Evolutionary conservation across 2,113 vertebrate genomes (phyloP).

Genomic region (Chloebia gouldiae): DNA sequence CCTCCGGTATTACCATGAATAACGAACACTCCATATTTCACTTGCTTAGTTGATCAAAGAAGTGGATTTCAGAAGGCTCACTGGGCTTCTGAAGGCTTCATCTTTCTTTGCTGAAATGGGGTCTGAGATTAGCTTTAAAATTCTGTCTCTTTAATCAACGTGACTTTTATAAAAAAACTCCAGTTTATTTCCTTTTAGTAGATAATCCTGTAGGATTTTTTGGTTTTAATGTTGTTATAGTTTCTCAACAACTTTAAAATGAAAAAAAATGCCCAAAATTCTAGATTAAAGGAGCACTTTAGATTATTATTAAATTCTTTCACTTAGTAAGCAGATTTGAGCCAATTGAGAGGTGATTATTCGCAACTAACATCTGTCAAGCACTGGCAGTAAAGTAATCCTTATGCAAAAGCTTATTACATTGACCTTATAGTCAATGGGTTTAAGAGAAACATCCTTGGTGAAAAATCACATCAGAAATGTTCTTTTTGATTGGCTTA

Average conservation of each 20-base stretch:
- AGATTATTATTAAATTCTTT: conserved; percentile 13
- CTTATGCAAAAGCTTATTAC: conserved; percentile 13
- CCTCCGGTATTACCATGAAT: neutral
- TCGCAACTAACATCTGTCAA: conserved; percentile 9
- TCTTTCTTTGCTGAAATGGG: neutral
- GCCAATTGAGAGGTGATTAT: conserved; percentile 19
- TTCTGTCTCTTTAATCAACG: neutral
- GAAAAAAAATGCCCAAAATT: neutral
- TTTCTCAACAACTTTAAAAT: neutral
- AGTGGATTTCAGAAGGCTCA: conserved; percentile 16
- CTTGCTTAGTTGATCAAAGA: conserved; percentile 21
- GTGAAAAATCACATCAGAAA: conserved; percentile 15
- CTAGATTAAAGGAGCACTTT: neutral
- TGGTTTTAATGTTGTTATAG: neutral
- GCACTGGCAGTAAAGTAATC: conserved; percentile 6
- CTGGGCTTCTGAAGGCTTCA: neutral
- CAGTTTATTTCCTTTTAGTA: neutral
- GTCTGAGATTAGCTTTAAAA: neutral
- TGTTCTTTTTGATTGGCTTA: conserved; percentile 48
- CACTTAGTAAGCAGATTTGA: conserved; percentile 30
- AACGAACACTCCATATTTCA: conserved; percentile 11
- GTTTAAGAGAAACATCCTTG: conserved; percentile 15
- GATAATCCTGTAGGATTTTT: neutral
- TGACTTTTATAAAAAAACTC: neutral
- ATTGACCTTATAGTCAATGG: conserved; percentile 44